Evolutionary conservation across 2,113 vertebrate genomes (phyloP).

Genomic region (Pelusios castaneus): DNA sequence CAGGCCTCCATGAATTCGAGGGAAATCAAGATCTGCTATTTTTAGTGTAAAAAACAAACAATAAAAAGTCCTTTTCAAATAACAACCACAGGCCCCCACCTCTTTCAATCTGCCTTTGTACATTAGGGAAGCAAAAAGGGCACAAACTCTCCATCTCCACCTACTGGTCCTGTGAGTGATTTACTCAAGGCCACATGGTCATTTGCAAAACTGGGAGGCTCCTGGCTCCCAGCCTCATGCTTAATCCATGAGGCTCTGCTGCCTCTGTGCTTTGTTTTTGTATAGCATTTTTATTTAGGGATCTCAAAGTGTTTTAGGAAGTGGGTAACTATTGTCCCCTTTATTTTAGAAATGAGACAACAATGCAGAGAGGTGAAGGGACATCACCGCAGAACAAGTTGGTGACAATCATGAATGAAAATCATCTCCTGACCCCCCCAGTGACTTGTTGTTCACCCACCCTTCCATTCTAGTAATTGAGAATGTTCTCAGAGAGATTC

Average conservation of each 20-base stretch:
- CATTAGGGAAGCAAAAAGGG: neutral
- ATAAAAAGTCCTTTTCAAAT: neutral
- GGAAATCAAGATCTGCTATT: neutral
- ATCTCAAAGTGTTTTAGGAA: neutral
- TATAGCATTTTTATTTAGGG: neutral
- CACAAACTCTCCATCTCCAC: neutral
- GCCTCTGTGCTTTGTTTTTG: neutral
- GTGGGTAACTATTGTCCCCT: neutral
- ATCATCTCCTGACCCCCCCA: neutral
- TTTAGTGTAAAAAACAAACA: neutral
- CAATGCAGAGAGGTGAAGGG: neutral
- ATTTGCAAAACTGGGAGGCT: neutral
- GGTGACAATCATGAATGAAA: neutral
- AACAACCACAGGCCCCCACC: neutral
- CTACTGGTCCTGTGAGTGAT: neutral
- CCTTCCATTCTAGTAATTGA: neutral
- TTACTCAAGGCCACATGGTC: slow-evolving; percentile 19
- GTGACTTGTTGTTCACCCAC: neutral
- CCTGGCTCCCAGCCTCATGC: neutral
- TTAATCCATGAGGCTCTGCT: neutral
- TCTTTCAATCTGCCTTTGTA: neutral
- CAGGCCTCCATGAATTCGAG: neutral
- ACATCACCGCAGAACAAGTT: neutral
- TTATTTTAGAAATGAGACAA: neutral
- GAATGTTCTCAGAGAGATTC: neutral